Evolutionary conservation across 2,113 vertebrate species (phyloP).

Genomic region (Zosterops lateralis): DNA sequence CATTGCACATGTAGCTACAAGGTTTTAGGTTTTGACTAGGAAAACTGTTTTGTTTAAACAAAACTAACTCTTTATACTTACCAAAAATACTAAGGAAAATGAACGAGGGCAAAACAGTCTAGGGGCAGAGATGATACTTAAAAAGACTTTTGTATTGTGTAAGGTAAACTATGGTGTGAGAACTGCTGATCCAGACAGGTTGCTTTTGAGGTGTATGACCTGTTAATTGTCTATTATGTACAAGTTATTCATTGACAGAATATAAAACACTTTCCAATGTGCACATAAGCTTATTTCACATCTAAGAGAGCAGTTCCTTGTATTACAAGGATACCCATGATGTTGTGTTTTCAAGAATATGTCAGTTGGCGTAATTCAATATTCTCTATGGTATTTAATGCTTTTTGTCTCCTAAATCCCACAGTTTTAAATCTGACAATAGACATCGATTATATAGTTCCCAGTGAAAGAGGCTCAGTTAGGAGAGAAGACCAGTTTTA

Average conservation of each 20-base stretch:
- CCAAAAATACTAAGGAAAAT: not conserved
- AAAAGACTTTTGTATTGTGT: not conserved
- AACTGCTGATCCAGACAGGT: not conserved
- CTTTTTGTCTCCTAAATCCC: conserved; percentile 39
- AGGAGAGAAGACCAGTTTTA: conserved; percentile 3
- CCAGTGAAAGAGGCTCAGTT: not conserved
- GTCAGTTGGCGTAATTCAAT: conserved; percentile 20
- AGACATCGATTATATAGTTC: conserved; percentile 13
- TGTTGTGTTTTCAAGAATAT: not conserved
- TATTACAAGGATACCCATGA: not conserved
- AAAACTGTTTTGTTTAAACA: not conserved
- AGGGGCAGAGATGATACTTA: not conserved
- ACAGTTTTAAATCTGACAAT: conserved; percentile 26
- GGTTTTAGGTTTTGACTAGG: not conserved
- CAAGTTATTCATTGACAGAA: not conserved
- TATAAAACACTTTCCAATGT: not conserved
- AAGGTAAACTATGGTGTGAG: not conserved
- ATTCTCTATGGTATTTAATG: conserved; percentile 11
- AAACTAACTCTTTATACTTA: not conserved
- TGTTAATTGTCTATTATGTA: conserved; percentile 9
- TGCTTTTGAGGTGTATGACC: not conserved
- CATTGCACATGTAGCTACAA: not conserved
- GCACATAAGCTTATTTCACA: not conserved
- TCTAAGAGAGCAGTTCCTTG: conserved; percentile 12
- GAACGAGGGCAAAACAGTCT: not conserved